Conservation (phyloP, 2,113 vertebrate species). For the Plecotus auritus region DNA sequence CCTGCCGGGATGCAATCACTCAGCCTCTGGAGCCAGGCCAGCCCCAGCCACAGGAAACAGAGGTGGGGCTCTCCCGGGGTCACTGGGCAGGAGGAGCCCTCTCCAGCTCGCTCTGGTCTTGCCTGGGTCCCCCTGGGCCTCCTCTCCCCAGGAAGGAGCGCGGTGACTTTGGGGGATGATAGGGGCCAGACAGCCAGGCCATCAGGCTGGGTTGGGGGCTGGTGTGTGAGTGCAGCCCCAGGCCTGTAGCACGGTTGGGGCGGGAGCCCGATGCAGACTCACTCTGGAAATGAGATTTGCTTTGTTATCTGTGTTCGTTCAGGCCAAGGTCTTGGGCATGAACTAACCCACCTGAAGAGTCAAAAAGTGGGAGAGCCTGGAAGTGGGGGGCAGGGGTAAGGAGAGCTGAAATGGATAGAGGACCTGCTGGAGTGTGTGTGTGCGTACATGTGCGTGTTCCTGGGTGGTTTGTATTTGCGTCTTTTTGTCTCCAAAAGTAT, state of each 20-base stretch:
- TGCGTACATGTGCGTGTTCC: neutral
- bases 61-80: neutral
- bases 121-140: neutral
- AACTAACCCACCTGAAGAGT: neutral
- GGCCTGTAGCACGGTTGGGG: neutral
- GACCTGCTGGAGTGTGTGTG: neutral
- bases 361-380: neutral
- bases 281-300: constrained; percentile 65
- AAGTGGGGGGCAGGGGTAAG: neutral
- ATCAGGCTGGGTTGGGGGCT: neutral
- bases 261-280: neutral
- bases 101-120: neutral
- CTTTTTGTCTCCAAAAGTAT: neutral
- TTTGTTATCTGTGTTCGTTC: constrained; percentile 20
- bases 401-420: neutral
- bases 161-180: neutral
- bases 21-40: neutral
- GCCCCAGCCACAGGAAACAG: neutral
- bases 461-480: neutral
- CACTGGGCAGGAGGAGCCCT: neutral
- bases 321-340: constrained; percentile 43
- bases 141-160: neutral
- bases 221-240: neutral
- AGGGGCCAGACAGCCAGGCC: neutral
- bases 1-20: neutral